Evolutionary conservation across 2,113 vertebrate genomes (phyloP), one percentile per base, ranked within the genome.

Genomic region (Poeciliopsis turrubarensis): DNA sequence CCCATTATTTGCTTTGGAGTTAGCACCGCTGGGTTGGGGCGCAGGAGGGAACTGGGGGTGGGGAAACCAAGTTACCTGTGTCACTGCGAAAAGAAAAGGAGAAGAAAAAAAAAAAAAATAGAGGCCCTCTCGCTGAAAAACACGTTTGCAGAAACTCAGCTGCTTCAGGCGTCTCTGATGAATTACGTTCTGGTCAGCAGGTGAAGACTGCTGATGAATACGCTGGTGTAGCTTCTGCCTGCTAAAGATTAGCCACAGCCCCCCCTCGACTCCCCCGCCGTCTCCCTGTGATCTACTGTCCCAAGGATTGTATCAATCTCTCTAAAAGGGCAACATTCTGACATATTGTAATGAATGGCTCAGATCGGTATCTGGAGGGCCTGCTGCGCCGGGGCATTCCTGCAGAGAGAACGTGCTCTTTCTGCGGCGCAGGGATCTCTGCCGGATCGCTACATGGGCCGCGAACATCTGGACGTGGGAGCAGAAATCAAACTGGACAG

Each of bases 401-500:
- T 67, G 71, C 60, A 57, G 81, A 76, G 84, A 2, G 70, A 86
- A 91, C 89, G 87, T 92, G 90, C 89, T 93, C 83, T 88, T 88
- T 64, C 82, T 78, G 81, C 70, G 26, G 47, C 31, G 68, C 5
- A 25, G 65, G 70, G 81, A 88, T 82, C 70, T 79, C 78, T 65
- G 71, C 77, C 7, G 72, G 72, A 84, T 75, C 63, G 3, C 73
- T 65, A 54, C 75, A 88, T 64, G 65, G 60, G 86, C 81, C 22
- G 15, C 78, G 81, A 87, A 92, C 93, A 95, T 94, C 93, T 94
- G 93, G 92, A 92, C 80, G 47, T 83, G 75, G 79, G 84, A 86
- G 88, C 86, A 64, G 39, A 86, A 93, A 94, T 94, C 86, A 82
- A 93, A 93, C 87, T 84, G 90, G 87, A 93, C 93, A 91, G 94